Evolutionary conservation across 2,113 vertebrate genomes (phyloP).

Genomic region (Hepsetus odoe): DNA sequence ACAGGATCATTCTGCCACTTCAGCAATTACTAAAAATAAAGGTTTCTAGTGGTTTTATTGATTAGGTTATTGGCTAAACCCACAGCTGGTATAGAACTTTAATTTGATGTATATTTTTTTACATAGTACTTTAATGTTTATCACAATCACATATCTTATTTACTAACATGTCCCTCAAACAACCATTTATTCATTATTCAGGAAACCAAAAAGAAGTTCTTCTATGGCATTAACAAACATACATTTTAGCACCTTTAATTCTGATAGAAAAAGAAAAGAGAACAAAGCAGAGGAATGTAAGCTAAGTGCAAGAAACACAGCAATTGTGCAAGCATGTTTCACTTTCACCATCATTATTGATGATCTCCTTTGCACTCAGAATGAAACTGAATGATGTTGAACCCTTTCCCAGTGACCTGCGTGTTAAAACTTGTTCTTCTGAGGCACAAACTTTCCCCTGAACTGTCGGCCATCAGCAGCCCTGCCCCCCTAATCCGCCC

Average conservation of each 20-base stretch:
- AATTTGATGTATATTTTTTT: no score
- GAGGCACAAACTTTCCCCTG: conserved; percentile 2
- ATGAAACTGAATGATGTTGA: conserved; percentile 9
- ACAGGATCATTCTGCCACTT: background rate
- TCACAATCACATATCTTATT: background rate
- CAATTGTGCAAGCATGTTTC: background rate
- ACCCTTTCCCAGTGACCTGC: background rate
- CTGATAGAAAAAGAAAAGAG: background rate
- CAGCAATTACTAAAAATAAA: conserved; percentile 3
- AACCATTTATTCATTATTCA: no score
- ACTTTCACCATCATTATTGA: background rate
- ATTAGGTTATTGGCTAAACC: no score
- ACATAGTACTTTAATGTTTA: no score
- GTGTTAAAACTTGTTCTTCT: background rate
- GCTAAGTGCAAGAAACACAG: background rate
- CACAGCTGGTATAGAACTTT: no score
- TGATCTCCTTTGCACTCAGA: background rate
- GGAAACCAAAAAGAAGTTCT: background rate
- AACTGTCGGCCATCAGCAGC: conserved; percentile 33
- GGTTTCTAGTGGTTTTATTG: no score
- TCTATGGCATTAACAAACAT: background rate
- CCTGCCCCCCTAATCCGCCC: conserved; percentile 18
- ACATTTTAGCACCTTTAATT: background rate
- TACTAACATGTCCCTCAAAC: background rate
- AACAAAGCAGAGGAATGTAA: background rate